These are phyloP conservation scores for Carettochelys insculpta DNA, from an alignment of 2,113 vertebrate genomes.

Conservation along the genomic window DNA sequence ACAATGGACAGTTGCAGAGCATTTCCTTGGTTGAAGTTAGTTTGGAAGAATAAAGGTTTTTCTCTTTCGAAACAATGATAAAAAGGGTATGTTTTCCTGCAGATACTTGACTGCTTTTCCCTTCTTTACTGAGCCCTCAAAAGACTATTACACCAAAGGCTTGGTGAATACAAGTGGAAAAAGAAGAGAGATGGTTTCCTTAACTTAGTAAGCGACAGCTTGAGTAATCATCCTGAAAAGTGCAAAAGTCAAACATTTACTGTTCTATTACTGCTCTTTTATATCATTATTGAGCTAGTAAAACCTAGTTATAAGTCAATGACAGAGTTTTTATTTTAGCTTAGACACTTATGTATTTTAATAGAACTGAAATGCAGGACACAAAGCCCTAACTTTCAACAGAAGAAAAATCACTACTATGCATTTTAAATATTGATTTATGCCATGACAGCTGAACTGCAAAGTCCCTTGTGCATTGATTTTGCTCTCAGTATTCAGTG, in stretches of 20 bases:
- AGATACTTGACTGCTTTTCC: not conserved
- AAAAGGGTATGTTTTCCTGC: not conserved
- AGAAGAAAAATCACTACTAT: conserved; percentile 31
- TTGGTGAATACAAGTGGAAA: conserved; percentile 1
- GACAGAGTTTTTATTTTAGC: conserved; percentile 14
- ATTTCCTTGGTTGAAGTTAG: not conserved
- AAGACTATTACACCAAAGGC: not conserved
- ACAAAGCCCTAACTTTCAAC: conserved; percentile 30
- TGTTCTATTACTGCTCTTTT: conserved; percentile 13
- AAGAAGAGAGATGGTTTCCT: not conserved
- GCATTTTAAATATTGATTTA: conserved; percentile 73
- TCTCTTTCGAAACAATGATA: not conserved
- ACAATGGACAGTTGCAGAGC: not conserved
- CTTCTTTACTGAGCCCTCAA: not conserved
- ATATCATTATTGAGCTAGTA: not conserved
- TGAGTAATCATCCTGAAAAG: conserved; percentile 28
- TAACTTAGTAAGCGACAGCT: not conserved
- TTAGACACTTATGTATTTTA: conserved; percentile 41
- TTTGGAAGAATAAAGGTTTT: not conserved
- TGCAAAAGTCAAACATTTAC: not conserved
- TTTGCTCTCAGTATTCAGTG: conserved; percentile 53
- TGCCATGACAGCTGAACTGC: conserved; percentile 37
- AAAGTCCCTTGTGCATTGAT: conserved; percentile 31
- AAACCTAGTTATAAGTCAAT: conserved; percentile 28
- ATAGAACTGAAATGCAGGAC: conserved; percentile 51